Evolutionary conservation across 2,113 vertebrate genomes (phyloP).

Genomic region (Hepsetus odoe): DNA sequence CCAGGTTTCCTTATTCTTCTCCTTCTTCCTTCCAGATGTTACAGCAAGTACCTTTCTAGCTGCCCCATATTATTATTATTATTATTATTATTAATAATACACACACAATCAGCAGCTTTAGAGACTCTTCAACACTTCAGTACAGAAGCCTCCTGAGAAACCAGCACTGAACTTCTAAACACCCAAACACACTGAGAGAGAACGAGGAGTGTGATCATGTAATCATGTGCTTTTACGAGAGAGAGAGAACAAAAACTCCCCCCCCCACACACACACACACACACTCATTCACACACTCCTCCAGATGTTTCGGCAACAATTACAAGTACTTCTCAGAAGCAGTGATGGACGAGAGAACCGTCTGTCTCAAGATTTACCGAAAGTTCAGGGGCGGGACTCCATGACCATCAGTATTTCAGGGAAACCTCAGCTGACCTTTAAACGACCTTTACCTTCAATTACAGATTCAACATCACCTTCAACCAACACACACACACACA

Average conservation of each 20-base stretch:
- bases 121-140: neutral
- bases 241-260: neutral
- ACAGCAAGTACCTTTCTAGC: too few species aligned
- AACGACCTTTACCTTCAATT: neutral
- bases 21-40: too few species aligned
- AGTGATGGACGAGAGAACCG: neutral
- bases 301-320: neutral
- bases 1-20: too few species aligned
- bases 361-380: too few species aligned
- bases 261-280: too few species aligned
- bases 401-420: too few species aligned
- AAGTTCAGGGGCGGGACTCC: neutral
- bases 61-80: too few species aligned
- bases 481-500: too few species aligned
- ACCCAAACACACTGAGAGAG: neutral
- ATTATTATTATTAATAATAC: too few species aligned
- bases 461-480: too few species aligned
- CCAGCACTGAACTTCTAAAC: neutral
- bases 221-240: neutral
- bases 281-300: neutral
- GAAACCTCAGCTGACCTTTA: neutral
- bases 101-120: neutral
- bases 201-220: neutral
- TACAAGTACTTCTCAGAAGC: neutral
- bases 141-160: conserved; percentile 5